Conservation (phyloP, 2,888 invertebrate species). For the Cyclophora albipunctata region DNA sequence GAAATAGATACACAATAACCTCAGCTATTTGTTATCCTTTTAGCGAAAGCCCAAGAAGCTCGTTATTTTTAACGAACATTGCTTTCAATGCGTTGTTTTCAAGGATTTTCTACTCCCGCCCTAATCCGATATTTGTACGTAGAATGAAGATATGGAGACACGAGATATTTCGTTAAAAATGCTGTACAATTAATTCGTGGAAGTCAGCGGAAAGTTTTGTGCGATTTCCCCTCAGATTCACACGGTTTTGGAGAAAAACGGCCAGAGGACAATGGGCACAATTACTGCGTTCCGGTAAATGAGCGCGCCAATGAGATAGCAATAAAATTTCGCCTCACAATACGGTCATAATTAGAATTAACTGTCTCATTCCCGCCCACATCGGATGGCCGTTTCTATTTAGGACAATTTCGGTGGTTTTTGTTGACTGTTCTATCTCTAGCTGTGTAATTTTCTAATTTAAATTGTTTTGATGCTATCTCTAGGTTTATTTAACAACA, state of each 20-base stretch:
- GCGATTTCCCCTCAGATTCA: constrained; percentile 54
- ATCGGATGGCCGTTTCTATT: constrained; percentile 54
- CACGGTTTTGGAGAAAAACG: constrained; percentile 62
- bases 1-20: constrained; percentile 64
- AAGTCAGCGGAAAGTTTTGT: constrained; percentile 27
- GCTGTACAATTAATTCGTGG: constrained; percentile 21
- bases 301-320: constrained; percentile 70
- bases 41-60: constrained; percentile 43
- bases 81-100: constrained; percentile 35
- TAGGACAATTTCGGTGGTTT: constrained; percentile 25
- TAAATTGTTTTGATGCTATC: no score
- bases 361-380: constrained; percentile 70
- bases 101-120: constrained; percentile 26
- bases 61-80: constrained; percentile 52
- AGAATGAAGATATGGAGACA: not conserved
- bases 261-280: constrained; percentile 60
- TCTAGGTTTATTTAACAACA: no score
- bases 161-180: not conserved
- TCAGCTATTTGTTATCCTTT: constrained; percentile 59
- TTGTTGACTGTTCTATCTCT: constrained; percentile 26
- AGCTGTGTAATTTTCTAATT: constrained; percentile 9
- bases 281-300: constrained; percentile 51
- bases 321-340: constrained; percentile 71
- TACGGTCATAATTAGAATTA: constrained; percentile 71
- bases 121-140: constrained; percentile 1